Base-by-base conservation (phyloP, 2,113 vertebrate genomes). In the Oostethus manadensis region DNA sequence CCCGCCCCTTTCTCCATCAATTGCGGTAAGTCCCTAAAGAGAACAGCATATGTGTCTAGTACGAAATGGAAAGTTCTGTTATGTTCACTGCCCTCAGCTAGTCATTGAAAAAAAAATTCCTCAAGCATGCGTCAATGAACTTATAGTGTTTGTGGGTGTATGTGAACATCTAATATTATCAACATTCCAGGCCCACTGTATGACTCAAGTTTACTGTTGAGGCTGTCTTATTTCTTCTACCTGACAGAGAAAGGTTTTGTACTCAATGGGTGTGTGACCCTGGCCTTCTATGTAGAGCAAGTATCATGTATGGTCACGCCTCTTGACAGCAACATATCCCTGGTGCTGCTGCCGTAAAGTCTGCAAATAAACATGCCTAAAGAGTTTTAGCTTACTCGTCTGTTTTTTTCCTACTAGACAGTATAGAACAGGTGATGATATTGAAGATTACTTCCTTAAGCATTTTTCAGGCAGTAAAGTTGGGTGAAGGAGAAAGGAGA, bases 141-240 rank as follows among this genome's bases (percentile, higher is more conserved):
- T 23, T 14, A 14, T 42, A 14, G 11, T 58, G 29, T 33, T 33
- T 33, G 3, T 33, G 76, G 70, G 78, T 62, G 78, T 65, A 73
- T 69, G 78, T 63, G 77, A 70, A 29, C 22, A 44, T 50, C 17
- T 10, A 15, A 57, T 10, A n/a, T 42, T 42, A 13, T 3, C 11
- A 42, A 42, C 11, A 13, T 42, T 42, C 13, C 5, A 14, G 38
- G 38, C 38, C 13, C 38, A 14, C 11, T 38, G 35, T 38, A 38
- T 42, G 38, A 42, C 13, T 42, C 11, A 14, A 3, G 4, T 33
- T 33, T 33, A 33, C 29, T 1, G 29, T 33, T n/a, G n/a, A n/a
- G n/a, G n/a, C n/a, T 26, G 23, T 26, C 23, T 38, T 3, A 42
- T 42, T 42, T 42, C 10, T 3, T 14, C 38, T 4, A 42, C 38